phyloP scores from a whole-genome alignment of 2,113 vertebrate genomes.

The Indri indri region DNA sequence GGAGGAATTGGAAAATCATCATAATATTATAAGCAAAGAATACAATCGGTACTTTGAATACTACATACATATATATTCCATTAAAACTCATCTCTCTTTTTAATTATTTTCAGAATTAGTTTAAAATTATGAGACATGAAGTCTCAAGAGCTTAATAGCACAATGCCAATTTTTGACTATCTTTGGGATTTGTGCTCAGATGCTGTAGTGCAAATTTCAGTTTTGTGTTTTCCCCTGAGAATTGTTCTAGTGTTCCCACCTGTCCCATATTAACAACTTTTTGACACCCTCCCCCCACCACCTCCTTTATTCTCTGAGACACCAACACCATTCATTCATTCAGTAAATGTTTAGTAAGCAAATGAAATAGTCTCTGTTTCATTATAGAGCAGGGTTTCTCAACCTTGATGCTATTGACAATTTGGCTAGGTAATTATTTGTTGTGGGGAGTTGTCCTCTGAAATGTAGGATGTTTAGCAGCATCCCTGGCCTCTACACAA shows the following conservation, averaged over 20 bases:
- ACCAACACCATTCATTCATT: neutral
- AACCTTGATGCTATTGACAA: neutral
- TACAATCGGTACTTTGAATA: neutral
- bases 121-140: neutral
- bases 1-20: constrained; percentile 12
- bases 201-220: neutral
- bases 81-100: neutral
- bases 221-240: neutral
- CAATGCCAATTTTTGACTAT: neutral
- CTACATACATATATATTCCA: neutral
- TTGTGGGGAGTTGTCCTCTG: neutral
- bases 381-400: neutral
- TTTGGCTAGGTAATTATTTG: neutral
- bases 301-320: neutral
- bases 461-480: neutral
- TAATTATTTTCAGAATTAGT: neutral
- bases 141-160: neutral
- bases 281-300: neutral
- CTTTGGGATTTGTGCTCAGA: neutral
- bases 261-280: neutral
- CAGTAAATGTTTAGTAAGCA: neutral
- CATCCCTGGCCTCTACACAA: neutral
- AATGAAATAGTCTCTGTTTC: neutral
- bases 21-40: neutral
- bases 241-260: neutral